These are phyloP conservation scores for Sardinella longiceps DNA, from an alignment of 2,797 vertebrate genomes.

Conservation along the genomic window DNA sequence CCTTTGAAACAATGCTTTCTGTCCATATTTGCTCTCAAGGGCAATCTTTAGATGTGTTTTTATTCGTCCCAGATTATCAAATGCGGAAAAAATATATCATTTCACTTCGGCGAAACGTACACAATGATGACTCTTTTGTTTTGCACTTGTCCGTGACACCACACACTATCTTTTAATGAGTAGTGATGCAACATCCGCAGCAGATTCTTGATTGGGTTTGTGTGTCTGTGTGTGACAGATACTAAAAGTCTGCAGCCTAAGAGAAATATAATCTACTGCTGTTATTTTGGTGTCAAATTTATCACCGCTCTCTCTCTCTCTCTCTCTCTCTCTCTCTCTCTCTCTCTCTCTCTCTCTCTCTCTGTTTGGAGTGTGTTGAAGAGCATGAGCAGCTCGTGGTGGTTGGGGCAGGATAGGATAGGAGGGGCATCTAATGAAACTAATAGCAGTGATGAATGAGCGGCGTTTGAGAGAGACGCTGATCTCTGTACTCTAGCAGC, in stretches of 20 bases:
- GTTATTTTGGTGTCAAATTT: neutral
- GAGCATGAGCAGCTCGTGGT: neutral
- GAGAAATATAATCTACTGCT: neutral
- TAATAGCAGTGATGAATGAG: slow-evolving; percentile 18
- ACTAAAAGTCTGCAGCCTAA: neutral
- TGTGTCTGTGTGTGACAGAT: neutral
- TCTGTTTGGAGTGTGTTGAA: neutral
- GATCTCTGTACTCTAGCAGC: neutral
- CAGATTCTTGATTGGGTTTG: slow-evolving; percentile 17
- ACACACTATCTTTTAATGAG: neutral
- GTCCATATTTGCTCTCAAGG: slow-evolving; percentile 41
- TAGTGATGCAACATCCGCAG: neutral
- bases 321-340: too few species aligned
- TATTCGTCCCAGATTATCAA: slow-evolving; percentile 37
- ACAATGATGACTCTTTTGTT: neutral
- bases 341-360: too few species aligned
- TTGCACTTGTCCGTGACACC: neutral
- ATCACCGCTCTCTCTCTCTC: neutral
- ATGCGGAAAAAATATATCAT: neutral
- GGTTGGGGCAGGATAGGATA: neutral
- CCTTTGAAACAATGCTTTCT: slow-evolving; percentile 36
- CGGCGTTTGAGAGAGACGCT: neutral
- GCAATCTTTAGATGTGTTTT: slow-evolving; percentile 38
- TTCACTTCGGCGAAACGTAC: neutral
- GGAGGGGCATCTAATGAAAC: neutral